Conservation (phyloP, 2,888 invertebrate genomes). For the Monoplex corrugatus region DNA sequence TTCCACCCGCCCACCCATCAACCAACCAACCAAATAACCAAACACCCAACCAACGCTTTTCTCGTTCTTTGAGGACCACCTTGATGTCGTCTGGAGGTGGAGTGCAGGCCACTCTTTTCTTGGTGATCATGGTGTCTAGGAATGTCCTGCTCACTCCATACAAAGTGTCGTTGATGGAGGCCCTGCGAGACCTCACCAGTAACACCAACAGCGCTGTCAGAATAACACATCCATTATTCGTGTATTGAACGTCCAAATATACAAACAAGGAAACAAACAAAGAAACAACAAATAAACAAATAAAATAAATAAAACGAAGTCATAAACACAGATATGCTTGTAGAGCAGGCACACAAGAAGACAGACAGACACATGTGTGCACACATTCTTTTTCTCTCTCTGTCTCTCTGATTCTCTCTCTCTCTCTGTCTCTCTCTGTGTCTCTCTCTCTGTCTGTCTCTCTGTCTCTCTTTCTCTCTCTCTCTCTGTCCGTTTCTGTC, state of each 20-base stretch:
- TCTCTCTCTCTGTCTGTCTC: background rate
- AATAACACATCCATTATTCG: background rate
- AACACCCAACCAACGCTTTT: background rate
- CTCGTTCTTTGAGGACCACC: background rate
- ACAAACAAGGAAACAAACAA: too few species aligned
- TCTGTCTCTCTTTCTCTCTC: background rate
- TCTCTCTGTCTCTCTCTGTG: background rate
- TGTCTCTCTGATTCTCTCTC: background rate
- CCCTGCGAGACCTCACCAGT: conserved; percentile 49
- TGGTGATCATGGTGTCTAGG: conserved; percentile 16
- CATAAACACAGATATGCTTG: too few species aligned
- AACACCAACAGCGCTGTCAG: conserved; percentile 56
- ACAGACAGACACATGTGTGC: background rate
- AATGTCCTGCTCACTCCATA: conserved; percentile 36
- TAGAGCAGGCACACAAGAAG: too few species aligned
- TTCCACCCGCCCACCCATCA: background rate
- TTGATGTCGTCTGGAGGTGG: background rate
- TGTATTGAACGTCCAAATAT: too few species aligned
- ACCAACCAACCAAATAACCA: background rate
- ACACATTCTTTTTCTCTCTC: background rate
- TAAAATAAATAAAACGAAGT: background rate
- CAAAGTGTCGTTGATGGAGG: conserved; percentile 38
- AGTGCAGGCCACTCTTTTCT: background rate
- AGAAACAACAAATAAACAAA: background rate
- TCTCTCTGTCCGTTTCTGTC: background rate